Conservation (phyloP, 2,113 vertebrate genomes). For the Barbus barbus region DNA sequence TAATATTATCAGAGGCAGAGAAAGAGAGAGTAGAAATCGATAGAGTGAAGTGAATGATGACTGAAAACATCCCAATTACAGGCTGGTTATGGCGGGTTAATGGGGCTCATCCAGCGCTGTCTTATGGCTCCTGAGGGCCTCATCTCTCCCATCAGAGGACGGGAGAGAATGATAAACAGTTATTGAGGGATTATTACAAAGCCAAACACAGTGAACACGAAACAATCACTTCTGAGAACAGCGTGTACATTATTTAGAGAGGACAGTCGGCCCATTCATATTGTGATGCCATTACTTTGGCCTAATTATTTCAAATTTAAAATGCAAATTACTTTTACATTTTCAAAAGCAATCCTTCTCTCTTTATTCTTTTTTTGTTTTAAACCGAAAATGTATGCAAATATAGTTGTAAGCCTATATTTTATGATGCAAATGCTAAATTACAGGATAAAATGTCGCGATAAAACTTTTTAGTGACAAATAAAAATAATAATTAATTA, state of each 20-base stretch:
- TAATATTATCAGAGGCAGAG: slow-evolving; percentile 87
- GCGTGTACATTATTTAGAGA: neutral
- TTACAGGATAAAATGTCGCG: neutral
- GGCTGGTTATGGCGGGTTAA: slow-evolving; percentile 78
- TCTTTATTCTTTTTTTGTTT: no score
- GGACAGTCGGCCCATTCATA: neutral
- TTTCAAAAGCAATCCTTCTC: no score
- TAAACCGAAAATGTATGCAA: no score
- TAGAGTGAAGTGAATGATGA: slow-evolving; percentile 91
- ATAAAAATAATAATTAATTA: no score
- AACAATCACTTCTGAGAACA: neutral
- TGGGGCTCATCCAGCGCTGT: slow-evolving; percentile 73
- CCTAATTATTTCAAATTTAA: neutral
- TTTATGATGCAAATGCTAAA: neutral
- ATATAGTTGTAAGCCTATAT: neutral
- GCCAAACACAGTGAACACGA: slow-evolving; percentile 2
- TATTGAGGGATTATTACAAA: slow-evolving; percentile 32
- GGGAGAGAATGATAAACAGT: slow-evolving; percentile 46
- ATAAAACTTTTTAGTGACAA: no score
- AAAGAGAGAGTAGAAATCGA: slow-evolving; percentile 85
- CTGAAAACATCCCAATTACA: slow-evolving; percentile 97
- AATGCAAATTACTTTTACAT: neutral
- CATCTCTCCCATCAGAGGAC: slow-evolving; percentile 57
- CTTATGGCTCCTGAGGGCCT: slow-evolving; percentile 63
- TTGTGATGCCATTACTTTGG: neutral